Evolutionary conservation across 2,888 invertebrate species (phyloP), one percentile per base, ranked within the genome.

Genomic region (Meiosimyza decipiens): DNA sequence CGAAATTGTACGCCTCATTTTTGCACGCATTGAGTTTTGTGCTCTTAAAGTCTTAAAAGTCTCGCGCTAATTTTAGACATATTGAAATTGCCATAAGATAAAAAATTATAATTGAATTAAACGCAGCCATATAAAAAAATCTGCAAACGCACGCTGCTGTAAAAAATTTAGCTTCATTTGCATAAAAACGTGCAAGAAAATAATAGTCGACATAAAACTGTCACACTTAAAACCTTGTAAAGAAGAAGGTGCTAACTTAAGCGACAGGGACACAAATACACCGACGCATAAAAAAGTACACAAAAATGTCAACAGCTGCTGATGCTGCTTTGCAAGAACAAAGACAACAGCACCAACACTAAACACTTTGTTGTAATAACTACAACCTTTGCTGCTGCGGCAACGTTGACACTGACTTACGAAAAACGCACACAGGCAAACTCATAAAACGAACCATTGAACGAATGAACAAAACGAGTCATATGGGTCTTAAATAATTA

Each of bases 401-500:
- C 66, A 62, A 68, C 57, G 68, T 68, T 74, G 73, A 73, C 74
- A 71, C 73, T 74, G 74, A 73, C 71, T 66, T 66, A 72, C 60
- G 60, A 55, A 49, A 47, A 15, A 59, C 40, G 6, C 9, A 9
- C 9, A 40, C 40, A 28, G 28, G 28, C 28, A 28, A 28, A 28
- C 3, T 9, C 40, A 5, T 9, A 40, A 40, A 40, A 59, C 47
- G 57, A n/a, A 55, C 18, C 64, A 69, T 33, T 40, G 16, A 33
- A 33, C 57, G 22, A 68, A 13, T 52, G 59, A 54, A 40, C 40
- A 40, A 62, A 71, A 73, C 49, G 62, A 73, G 69, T 73, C 74
- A 73, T 72, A 55, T 73, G 72, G 52, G 64, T 74, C 51, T 64
- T 74, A 59, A 76, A 74, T 74, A 76, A 76, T 72, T 74, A 76